These are phyloP conservation scores for Conopomorpha cramerella DNA, from an alignment of 1,140 invertebrate genomes.

Conservation along the genomic window DNA sequence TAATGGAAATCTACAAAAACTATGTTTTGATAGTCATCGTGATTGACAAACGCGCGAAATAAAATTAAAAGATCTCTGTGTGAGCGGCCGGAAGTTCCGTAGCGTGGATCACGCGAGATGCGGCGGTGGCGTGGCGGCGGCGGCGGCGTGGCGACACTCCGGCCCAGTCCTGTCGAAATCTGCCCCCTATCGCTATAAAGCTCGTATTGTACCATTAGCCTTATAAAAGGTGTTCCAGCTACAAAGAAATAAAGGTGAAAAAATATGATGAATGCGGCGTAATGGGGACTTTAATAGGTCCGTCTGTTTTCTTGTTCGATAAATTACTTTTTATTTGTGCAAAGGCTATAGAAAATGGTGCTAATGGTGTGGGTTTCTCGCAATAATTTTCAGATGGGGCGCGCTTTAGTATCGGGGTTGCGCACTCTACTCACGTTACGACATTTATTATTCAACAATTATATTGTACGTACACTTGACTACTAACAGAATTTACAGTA, in stretches of 20 bases:
- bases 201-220: slow-evolving; percentile 11
- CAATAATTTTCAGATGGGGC: no score
- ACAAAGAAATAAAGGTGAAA: slow-evolving; percentile 8
- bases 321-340: slow-evolving; percentile 10
- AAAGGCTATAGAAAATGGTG: slow-evolving; percentile 3
- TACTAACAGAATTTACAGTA: no score
- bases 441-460: no score
- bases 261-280: slow-evolving; percentile 15
- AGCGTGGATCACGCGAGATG: background rate
- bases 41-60: slow-evolving; percentile 9
- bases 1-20: no score
- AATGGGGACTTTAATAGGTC: slow-evolving; percentile 13
- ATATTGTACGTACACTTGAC: no score
- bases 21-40: no score
- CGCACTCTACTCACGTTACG: no score
- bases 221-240: slow-evolving; percentile 10
- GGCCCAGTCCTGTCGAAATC: no score
- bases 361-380: no score
- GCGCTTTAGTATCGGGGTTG: no score
- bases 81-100: no score
- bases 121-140: slow-evolving; percentile 4
- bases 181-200: no score
- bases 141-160: slow-evolving; percentile 4
- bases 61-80: slow-evolving; percentile 12
- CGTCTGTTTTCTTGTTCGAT: slow-evolving; percentile 11